Percentiles rank a stretch among this genome's conserved stretches.
These are phyloP conservation scores for Nesidiocoris tenuis DNA, from an alignment of 2,888 invertebrate species.

Conservation along the genomic window DNA sequence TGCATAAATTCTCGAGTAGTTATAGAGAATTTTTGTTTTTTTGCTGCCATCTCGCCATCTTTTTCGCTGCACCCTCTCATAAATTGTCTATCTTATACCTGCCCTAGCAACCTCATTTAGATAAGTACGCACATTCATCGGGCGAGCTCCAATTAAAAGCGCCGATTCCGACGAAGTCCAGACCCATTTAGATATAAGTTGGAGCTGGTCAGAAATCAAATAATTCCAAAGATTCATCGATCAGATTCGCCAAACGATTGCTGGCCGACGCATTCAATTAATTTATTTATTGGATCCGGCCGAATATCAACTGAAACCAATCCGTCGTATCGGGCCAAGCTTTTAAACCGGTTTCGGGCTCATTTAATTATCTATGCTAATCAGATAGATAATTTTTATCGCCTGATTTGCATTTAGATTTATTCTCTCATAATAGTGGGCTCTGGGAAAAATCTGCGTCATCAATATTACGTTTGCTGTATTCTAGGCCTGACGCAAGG, in stretches of 20 bases:
- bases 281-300: slow-evolving; percentile 18
- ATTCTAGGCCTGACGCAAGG: no score
- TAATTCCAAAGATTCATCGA: slow-evolving; percentile 16
- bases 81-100: no score
- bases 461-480: no score
- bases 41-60: no score
- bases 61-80: no score
- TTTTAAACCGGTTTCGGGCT: slow-evolving; percentile 1
- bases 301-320: slow-evolving; percentile 24
- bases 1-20: no score
- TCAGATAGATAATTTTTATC: slow-evolving; percentile 17
- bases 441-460: no score
- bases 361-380: slow-evolving; percentile 14
- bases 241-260: slow-evolving; percentile 21
- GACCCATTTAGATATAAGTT: background rate
- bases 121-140: background rate
- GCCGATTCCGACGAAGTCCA: slow-evolving; percentile 13
- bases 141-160: slow-evolving; percentile 8
- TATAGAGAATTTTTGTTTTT: no score
- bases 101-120: background rate
- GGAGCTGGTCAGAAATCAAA: slow-evolving; percentile 18
- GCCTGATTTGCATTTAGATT: slow-evolving; percentile 17
- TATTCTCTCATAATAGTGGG: no score
- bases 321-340: background rate
- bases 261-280: slow-evolving; percentile 9